Percentiles rank a stretch among this genome's conserved stretches.
These are phyloP conservation scores for Neolamprologus kungweensis DNA, from an alignment of 2,113 vertebrate genomes.

Conservation along the genomic window DNA sequence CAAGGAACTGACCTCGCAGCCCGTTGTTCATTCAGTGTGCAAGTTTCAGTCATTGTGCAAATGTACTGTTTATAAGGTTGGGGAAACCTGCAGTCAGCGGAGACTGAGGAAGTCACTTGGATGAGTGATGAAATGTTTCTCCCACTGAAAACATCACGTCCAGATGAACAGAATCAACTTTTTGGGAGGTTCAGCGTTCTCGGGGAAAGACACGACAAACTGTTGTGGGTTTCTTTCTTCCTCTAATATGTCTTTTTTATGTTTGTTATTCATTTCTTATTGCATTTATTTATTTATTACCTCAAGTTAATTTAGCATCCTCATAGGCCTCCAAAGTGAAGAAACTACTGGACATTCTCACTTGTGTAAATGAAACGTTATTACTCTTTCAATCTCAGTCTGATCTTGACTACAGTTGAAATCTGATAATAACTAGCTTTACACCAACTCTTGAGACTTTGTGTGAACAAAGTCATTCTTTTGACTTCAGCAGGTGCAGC, in stretches of 20 bases:
- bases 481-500: background rate
- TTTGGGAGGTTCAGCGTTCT: background rate
- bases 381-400: background rate
- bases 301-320: background rate
- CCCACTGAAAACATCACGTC: background rate
- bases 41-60: background rate
- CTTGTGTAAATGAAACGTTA: background rate
- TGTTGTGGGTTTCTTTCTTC: background rate
- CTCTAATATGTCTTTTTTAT: background rate
- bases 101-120: background rate
- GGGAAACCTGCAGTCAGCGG: background rate
- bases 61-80: background rate
- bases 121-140: background rate
- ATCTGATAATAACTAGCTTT: background rate
- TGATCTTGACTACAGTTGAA: background rate
- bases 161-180: background rate
- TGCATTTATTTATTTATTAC: background rate
- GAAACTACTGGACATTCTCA: background rate
- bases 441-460: background rate
- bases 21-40: background rate
- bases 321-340: background rate
- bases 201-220: background rate
- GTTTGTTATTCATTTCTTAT: accelerated
- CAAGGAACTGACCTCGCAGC: background rate
- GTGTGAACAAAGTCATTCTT: background rate